Base-by-base conservation (phyloP, 2,113 vertebrate species). In the Boulengeromyrus knoepffleri region DNA sequence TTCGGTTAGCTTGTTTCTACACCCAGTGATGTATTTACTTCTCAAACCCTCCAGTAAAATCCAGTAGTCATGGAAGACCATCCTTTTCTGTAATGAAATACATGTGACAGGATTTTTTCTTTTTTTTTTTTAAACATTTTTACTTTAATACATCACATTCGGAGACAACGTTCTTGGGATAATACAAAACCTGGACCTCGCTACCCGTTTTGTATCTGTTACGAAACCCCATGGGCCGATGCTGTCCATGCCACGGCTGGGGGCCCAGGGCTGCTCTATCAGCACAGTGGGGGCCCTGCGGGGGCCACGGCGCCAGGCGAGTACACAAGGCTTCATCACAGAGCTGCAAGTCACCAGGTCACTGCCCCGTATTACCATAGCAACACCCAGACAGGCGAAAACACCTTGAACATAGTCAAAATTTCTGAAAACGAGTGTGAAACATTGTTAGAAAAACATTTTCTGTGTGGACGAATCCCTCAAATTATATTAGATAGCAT, bases 381-480 rank as follows among this genome's bases (percentile, higher is more conserved):
- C 52, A 36, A 56, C 87, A 58, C 36, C 36, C 50, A 88, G 87
- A 88, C 31, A 13, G 17, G 13, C 49, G 10, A 15, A 89, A 89
- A n/a, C 50, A 58, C 53, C n/a, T 85, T 36, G 56, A 88, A 74
- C 62, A 42, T 42, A 42, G 36, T 46, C 21, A 87, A 89, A 70
- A 87, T 49, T n/a, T 52, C 36, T 47, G 5, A 84, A 46, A 89
- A 39, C 53, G 47, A 52, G 84, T 42, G 45, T 39, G 52, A 89
- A 62, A 56, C 52, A 19, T 83, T 77, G 27, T 94, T 93, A 92
- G 88, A 93, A 94, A 94, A 92, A 93, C 93, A 94, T 95, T 95
- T 96, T 94, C 95, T 96, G 91, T 95, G 93, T 94, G 94, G 90
- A 93, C 92, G 93, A 92, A 94, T 93, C 89, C 91, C 94, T 94